Base-by-base conservation (phyloP, 2,888 invertebrate species). In the Lasius platythorax region DNA sequence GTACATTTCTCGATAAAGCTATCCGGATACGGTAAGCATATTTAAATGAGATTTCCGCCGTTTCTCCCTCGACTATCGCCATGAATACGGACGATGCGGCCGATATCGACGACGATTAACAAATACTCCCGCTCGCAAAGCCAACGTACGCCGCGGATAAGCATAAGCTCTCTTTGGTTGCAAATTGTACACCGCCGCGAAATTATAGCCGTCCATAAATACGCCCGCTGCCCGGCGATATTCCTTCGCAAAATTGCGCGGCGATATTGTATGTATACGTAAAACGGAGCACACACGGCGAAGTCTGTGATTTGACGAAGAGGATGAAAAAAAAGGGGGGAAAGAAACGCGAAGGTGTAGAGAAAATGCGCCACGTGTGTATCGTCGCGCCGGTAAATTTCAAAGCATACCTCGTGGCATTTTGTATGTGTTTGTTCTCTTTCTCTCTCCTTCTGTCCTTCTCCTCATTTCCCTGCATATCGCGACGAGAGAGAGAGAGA, bases 351-450 rank as follows among this genome's bases (percentile, higher is more conserved):
- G 37, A 40, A 33, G 50, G 63, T 2, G 66, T 46, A 30, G 78
- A 75, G 82, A 84, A 86, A 86, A 83, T 87, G 85, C 56, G 72
- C 75, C 83, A 82, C 85, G 74, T 64, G 84, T 70, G 85, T 75
- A 89, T 88, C 85, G 83, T 88, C 85, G 87, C 87, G 85, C 33
- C 83, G 84, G 86, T 89, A 83, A 86, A 89, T 88, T 85, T 84
- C 76, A 83, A 76, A 82, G 58, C 83, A 75, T 83, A 67, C 82
- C 85, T 85, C 82, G 70, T 85, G 86, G 84, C 87, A 84, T 87
- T 89, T 87, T 83, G 84, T 85, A 85, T 85, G 73, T 87, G 73
- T 88, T 82, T 75, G 67, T n/a, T 46, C 63, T 83, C 72, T 64
- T 68, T 82, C 66, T 63, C 37, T 68, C 67, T 70, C 50, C 61